Conservation (phyloP, 2,888 invertebrate species). For the Mimas tiliae region DNA sequence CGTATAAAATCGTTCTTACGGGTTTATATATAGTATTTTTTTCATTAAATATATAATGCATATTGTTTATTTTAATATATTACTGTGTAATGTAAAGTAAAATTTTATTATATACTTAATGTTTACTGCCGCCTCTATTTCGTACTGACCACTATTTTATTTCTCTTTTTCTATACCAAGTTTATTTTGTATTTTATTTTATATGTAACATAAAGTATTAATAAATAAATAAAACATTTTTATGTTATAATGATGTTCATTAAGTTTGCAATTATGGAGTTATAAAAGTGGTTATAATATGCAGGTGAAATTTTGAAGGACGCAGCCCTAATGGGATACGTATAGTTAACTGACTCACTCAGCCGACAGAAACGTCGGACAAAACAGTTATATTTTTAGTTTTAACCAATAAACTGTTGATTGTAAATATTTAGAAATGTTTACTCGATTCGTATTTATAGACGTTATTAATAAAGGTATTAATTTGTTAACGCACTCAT, state of each 20-base stretch:
- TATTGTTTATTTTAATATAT: too few relatives aligned
- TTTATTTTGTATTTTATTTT: too few relatives aligned
- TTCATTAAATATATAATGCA: too few relatives aligned
- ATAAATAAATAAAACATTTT: too few relatives aligned
- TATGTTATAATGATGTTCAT: background rate
- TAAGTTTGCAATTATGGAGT: background rate
- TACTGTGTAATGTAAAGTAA: too few relatives aligned
- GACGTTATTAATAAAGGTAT: constrained; percentile 8
- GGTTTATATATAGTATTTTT: too few relatives aligned
- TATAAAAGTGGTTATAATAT: background rate
- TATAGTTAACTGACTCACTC: constrained; percentile 51
- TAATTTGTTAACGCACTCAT: background rate
- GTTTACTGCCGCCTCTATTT: too few relatives aligned
- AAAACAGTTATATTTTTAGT: constrained; percentile 50
- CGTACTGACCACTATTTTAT: too few relatives aligned
- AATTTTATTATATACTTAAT: too few relatives aligned
- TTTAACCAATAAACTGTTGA: constrained; percentile 27
- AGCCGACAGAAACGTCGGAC: constrained; percentile 45
- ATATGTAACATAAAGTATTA: too few relatives aligned
- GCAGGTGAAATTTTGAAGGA: background rate
- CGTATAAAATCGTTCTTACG: too few relatives aligned
- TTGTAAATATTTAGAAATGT: constrained; percentile 20
- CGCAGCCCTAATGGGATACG: constrained; percentile 42
- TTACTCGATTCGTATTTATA: constrained; percentile 3
- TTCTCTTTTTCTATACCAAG: too few relatives aligned